Conservation (phyloP, 2,888 invertebrate genomes). For the Nysson spinosus region DNA sequence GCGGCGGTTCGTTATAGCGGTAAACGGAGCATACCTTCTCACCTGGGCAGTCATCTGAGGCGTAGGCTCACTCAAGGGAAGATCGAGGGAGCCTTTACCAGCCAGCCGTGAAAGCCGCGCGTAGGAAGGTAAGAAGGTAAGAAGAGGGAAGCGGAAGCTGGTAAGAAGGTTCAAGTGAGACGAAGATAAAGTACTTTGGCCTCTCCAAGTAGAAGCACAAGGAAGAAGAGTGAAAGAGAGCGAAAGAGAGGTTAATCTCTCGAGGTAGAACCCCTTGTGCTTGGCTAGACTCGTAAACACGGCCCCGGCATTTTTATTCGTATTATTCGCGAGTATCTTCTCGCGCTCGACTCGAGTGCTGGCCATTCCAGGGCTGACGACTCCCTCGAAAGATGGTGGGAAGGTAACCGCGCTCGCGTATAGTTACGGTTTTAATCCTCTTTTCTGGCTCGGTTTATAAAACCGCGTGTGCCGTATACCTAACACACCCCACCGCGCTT, state of each 20-base stretch:
- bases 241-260: constrained; percentile 16
- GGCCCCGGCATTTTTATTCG: constrained; percentile 52
- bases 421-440: constrained; percentile 48
- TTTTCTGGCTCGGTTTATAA: constrained; percentile 37
- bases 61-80: not conserved
- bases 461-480: constrained; percentile 12
- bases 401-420: constrained; percentile 10
- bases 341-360: constrained; percentile 21
- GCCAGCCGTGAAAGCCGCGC: constrained; percentile 2
- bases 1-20: constrained; percentile 45
- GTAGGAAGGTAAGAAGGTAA: too few species aligned
- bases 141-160: not conserved
- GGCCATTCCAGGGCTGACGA: constrained; percentile 1
- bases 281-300: constrained; percentile 42
- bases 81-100: constrained; percentile 1
- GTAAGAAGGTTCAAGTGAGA: constrained; percentile 2
- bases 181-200: too few species aligned
- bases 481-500: not conserved
- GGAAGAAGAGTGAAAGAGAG: not conserved
- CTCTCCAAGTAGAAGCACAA: too few species aligned
- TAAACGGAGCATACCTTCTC: constrained; percentile 41
- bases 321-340: constrained; percentile 55
- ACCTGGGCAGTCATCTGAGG: not conserved
- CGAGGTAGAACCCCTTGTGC: constrained; percentile 13
- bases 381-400: too few species aligned